Base-by-base conservation (phyloP, 2,888 invertebrate species). In the Mayetiola destructor region DNA sequence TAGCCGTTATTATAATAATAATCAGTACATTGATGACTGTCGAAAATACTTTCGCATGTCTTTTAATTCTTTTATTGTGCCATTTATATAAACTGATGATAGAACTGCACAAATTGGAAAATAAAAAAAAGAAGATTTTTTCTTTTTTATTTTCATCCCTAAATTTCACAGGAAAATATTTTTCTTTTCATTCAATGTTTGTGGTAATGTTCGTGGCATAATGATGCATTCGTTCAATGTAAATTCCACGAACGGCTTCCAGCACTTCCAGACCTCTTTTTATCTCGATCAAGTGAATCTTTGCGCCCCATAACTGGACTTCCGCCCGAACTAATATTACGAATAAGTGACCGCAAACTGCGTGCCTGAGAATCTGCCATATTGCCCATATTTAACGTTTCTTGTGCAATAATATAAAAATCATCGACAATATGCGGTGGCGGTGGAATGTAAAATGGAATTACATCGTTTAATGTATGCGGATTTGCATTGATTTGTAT, bases 351-450 rank as follows among this genome's bases (percentile, higher is more conserved):
- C 62, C 88, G 82, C 18, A 91, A 74, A 0, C 88, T 86, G 64
- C 84, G 82, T 0, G 85, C 83, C 70, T 87, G 86, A 4, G 77
- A 69, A 36, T 76, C 73, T 30, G 68, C 68, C 21, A 68, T 68
- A 56, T 70, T 69, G 6, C 66, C 63, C 8, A 70, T 63, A 58
- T 64, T 69, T 58, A 68, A 69, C 21, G 78, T 80, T 67, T 84
- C 91, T 66, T 88, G 83, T 10, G 92, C 89, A 61, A 91, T 86
- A 21, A 88, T 87, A 67, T 86, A 90, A 74, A 93, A 93, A 71
- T 93, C 93, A 69, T 93, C 93, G 63, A 92, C 84, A 36, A 93
- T 77, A 58, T 90, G 90, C 8, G 82, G 71, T 0, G 88, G 86
- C 0, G 86, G 80, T 68, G 83, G 77, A 65, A 85, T 71, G 71